Conservation (phyloP, 2,113 vertebrate species). For the Siniperca chuatsi region DNA sequence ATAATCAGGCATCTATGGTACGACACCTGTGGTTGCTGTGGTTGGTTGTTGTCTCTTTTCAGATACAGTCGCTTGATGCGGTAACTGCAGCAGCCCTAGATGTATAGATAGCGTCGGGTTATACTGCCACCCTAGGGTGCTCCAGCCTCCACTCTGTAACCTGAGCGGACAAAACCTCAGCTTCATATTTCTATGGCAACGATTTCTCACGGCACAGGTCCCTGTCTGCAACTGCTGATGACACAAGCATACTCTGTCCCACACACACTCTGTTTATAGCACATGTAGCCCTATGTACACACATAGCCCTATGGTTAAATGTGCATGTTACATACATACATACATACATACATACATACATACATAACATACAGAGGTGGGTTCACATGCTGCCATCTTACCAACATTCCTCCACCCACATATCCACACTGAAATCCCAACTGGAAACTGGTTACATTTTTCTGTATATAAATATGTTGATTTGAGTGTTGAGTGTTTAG, state of each 20-base stretch:
- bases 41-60: not conserved
- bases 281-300: not conserved
- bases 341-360: too few species aligned
- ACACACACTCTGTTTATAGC: not conserved
- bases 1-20: not conserved
- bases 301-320: not conserved
- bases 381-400: not conserved
- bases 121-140: not conserved
- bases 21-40: not conserved
- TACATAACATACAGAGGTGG: not conserved
- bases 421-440: not conserved
- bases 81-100: not conserved
- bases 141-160: conserved; percentile 34
- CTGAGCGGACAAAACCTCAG: conserved; percentile 37
- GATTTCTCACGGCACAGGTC: conserved; percentile 7
- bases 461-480: not conserved
- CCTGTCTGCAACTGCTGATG: conserved; percentile 26
- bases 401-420: not conserved
- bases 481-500: not conserved
- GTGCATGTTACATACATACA: not conserved
- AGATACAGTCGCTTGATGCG: not conserved
- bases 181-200: conserved; percentile 54
- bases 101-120: not conserved
- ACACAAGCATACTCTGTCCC: not conserved
- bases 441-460: not conserved